Evolutionary conservation across 2,888 invertebrate species (phyloP), one percentile per base, ranked within the genome.

Genomic region (Plagodis dolabraria): DNA sequence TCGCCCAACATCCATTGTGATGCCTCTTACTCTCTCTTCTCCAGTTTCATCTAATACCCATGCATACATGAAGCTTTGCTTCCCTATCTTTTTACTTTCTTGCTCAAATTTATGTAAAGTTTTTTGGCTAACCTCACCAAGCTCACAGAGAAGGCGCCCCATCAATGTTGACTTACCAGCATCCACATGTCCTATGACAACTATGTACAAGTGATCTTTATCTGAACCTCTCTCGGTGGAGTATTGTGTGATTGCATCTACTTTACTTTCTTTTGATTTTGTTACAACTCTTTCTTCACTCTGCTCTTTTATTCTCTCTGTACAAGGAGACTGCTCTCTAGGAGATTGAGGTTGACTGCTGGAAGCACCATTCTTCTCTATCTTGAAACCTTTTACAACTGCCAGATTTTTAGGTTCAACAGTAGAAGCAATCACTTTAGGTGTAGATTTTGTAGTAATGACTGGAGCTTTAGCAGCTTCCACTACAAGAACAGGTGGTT

Each of bases 1-100:
- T 71, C 97, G 95, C 0, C 98, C 99, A 10, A 99, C 96, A 89
- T 99, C 99, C 98, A 99, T 99, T 0, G 99, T 99, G 51, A 99
- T 99, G 10, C 99, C 99, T 68, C 99, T 95, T 34, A 96, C 95
- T 73, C 99, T 95, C 88, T 99, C 99, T 83, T 99, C 99, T 0
- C 98, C 98, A 60, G 99, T 99, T 90, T 99, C 99, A 87, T 99
- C 99, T 53, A 99, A 92, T 2, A 99, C 98, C 99, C 99, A 99
- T 5, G 99, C 99, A 88, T 97, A 99, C 93, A 98, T 97, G 76
- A 99, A 99, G 65, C 99, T 99, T 77, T 98, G 98, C 87, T 99
- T 99, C 5, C 99, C 99, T 69, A 98, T 93, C 87, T 99, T 99
- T 82, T 97, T 97, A 74, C 98, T 98, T 78, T 99, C 99, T 81